Percentiles rank a stretch among this genome's conserved stretches.
phyloP scores from a whole-genome alignment of 2,888 invertebrate species.

The Tortricodes alternella region DNA sequence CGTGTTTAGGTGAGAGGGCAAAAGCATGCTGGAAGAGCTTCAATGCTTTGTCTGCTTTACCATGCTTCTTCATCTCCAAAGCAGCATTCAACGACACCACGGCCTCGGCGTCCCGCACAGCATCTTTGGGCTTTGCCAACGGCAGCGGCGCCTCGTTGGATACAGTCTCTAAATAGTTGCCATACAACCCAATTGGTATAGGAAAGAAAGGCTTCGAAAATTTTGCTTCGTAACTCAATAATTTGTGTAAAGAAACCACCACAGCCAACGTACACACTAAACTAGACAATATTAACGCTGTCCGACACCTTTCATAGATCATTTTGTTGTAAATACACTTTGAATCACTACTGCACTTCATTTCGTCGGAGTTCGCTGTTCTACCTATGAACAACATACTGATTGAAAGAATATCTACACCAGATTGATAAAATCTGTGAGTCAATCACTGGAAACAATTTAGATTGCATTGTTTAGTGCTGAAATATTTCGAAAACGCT shows the following conservation, averaged over 20 bases:
- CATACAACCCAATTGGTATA: conserved; percentile 68
- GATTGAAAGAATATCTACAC: conserved; percentile 44
- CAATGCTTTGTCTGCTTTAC: conserved; percentile 92
- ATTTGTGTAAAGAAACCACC: conserved; percentile 66
- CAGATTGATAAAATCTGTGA: conserved; percentile 50
- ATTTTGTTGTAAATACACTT: conserved; percentile 63
- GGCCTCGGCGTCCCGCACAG: conserved; percentile 85
- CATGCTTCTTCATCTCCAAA: conserved; percentile 90
- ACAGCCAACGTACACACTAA: conserved; percentile 70
- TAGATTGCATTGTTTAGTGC: conserved; percentile 66
- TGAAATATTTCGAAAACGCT: conserved; percentile 58
- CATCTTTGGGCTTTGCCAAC: conserved; percentile 47
- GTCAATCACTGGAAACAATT: conserved; percentile 52
- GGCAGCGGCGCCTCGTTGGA: conserved; percentile 49
- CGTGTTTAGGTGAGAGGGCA: conserved; percentile 94
- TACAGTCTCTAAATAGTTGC: conserved; percentile 65
- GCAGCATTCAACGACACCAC: conserved; percentile 93
- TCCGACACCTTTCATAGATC: conserved; percentile 71
- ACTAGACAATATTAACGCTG: conserved; percentile 70
- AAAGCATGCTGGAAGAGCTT: conserved; percentile 95
- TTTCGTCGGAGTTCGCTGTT: conserved; percentile 53
- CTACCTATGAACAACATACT: conserved; percentile 75
- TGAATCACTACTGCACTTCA: conserved; percentile 56
- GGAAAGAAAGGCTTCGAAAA: conserved; percentile 70
- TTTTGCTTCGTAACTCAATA: conserved; percentile 66